Evolutionary conservation across 2,797 vertebrate genomes (phyloP).

Genomic region (Mus spretus): DNA sequence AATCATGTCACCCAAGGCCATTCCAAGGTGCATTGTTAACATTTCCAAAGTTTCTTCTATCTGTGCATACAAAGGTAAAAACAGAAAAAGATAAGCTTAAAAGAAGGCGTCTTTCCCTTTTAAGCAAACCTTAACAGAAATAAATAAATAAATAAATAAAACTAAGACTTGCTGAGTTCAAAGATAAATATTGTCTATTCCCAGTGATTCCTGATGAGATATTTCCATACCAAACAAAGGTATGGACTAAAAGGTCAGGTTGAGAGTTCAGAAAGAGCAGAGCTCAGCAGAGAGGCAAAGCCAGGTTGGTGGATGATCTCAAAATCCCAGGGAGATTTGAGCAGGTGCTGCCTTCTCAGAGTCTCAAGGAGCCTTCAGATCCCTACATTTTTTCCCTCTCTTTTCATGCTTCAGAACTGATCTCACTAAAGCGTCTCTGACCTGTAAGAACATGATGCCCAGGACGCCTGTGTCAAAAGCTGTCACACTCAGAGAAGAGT

Average conservation of each 20-base stretch:
- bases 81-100: neutral
- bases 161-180: neutral
- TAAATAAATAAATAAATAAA: neutral
- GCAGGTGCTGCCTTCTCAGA: no score
- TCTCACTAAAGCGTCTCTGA: neutral
- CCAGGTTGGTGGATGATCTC: neutral
- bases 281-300: neutral
- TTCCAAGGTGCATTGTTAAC: neutral
- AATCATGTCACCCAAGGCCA: neutral
- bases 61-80: slow-evolving; percentile 46
- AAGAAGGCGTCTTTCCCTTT: neutral
- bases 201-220: neutral
- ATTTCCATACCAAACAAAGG: neutral
- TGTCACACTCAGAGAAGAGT: neutral
- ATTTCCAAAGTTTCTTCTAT: neutral
- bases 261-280: neutral
- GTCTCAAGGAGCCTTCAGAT: neutral
- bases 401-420: neutral
- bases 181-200: neutral
- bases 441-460: neutral
- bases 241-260: neutral
- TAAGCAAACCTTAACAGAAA: slow-evolving; percentile 8
- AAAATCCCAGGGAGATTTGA: neutral
- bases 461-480: neutral
- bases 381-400: neutral